Evolutionary conservation across 2,797 vertebrate species (phyloP).

Genomic region (Malurus splendens): DNA sequence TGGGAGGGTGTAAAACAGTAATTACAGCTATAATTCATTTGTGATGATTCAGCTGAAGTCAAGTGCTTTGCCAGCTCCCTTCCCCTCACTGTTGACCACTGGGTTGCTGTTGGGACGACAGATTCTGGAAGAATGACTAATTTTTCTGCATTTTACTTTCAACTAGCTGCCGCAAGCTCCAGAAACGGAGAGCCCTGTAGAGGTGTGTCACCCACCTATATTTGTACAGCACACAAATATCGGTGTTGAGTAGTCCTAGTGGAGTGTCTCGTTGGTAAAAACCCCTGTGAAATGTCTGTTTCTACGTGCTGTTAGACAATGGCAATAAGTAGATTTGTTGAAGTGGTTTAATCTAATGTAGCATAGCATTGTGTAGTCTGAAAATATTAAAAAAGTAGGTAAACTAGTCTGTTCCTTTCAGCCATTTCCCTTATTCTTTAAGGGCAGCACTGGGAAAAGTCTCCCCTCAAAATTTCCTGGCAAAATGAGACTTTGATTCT

Average conservation of each 20-base stretch:
- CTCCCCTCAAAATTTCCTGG: not conserved
- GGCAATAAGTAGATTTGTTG: not conserved
- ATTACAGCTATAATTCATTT: not conserved
- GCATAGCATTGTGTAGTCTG: not conserved
- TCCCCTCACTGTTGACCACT: slow-evolving; percentile 49
- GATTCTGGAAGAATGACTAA: slow-evolving; percentile 49
- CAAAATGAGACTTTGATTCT: not conserved
- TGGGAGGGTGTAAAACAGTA: not conserved
- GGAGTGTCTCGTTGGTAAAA: slow-evolving; percentile 41
- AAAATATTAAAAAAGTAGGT: not conserved
- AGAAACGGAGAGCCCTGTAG: slow-evolving; percentile 84
- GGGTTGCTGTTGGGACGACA: slow-evolving; percentile 34
- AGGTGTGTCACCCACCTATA: slow-evolving; percentile 83
- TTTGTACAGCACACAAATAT: slow-evolving; percentile 63
- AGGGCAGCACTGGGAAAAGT: not conserved
- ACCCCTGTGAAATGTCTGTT: slow-evolving; percentile 3
- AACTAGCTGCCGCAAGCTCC: slow-evolving; percentile 87
- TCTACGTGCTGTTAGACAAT: not conserved
- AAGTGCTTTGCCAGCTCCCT: slow-evolving; percentile 12
- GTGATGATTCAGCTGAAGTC: slow-evolving; percentile 23
- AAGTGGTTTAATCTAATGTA: not conserved
- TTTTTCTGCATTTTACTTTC: slow-evolving; percentile 78
- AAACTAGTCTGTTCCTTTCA: not conserved
- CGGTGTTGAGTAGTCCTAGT: slow-evolving; percentile 44
- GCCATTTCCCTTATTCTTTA: not conserved